Conservation (phyloP, 53 echinoderm and acorn worm genomes). For the Holothuria leucospilota region DNA sequence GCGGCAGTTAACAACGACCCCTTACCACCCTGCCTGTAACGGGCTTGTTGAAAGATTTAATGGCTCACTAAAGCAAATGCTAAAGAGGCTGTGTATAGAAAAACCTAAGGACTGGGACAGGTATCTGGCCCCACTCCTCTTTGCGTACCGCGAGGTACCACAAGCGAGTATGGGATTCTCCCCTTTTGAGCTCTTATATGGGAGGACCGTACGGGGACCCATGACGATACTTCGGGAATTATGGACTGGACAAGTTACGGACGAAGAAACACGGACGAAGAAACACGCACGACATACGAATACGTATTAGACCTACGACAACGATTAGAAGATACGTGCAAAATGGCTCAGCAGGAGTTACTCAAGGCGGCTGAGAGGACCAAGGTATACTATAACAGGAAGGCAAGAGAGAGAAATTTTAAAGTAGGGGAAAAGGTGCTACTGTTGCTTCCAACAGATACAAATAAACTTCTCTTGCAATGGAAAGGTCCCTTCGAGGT, state of each 20-base stretch:
- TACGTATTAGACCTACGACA: slow-evolving; percentile 42
- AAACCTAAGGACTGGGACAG: slow-evolving; percentile 47
- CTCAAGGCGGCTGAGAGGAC: slow-evolving; percentile 29
- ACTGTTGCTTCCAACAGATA: slow-evolving; percentile 59
- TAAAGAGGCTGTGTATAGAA: slow-evolving; percentile 47
- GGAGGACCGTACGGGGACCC: slow-evolving; percentile 36
- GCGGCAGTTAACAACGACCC: slow-evolving; percentile 20
- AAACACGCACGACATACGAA: slow-evolving; percentile 40
- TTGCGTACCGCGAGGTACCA: slow-evolving; percentile 33
- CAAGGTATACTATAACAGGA: slow-evolving; percentile 32
- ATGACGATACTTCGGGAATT: slow-evolving; percentile 34
- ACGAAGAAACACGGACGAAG: no score
- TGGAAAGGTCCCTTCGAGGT: slow-evolving; percentile 66
- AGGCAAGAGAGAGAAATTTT: slow-evolving; percentile 44
- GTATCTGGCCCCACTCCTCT: slow-evolving; percentile 31
- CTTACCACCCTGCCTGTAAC: no score
- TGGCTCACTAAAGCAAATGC: slow-evolving; percentile 31
- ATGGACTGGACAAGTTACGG: slow-evolving; percentile 19
- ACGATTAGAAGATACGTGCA: slow-evolving; percentile 48
- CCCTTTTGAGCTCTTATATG: slow-evolving; percentile 36
- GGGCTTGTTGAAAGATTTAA: slow-evolving; percentile 43
- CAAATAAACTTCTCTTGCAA: slow-evolving; percentile 57
- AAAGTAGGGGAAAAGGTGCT: no score
- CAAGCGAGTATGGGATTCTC: slow-evolving; percentile 38
- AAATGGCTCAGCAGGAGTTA: slow-evolving; percentile 37